Evolutionary conservation across 2,888 invertebrate genomes (phyloP), one percentile per base, ranked within the genome.

Genomic region (Ormia ochracea): DNA sequence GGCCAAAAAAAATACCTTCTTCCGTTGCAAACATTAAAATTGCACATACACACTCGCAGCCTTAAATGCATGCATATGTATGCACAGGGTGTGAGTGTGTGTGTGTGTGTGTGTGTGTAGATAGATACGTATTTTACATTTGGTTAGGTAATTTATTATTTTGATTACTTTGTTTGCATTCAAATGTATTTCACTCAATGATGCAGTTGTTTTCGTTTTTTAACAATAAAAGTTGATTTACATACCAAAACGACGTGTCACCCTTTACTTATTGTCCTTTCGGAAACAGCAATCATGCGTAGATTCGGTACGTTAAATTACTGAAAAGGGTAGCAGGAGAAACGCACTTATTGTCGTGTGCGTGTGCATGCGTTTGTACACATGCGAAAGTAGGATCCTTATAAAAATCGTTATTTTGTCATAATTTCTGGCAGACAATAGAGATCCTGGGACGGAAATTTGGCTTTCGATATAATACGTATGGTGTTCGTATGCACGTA

Each of bases 61-160:
- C n/a, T n/a, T n/a, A n/a, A n/a, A n/a, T n/a, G n/a, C n/a, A n/a
- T n/a, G n/a, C n/a, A n/a, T n/a, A n/a, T n/a, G n/a, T n/a, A n/a
- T n/a, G n/a, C n/a, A n/a, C n/a, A n/a, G n/a, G n/a, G n/a, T n/a
- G n/a, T n/a, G n/a, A n/a, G n/a, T n/a, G n/a, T n/a, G n/a, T n/a
- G n/a, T n/a, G n/a, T n/a, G n/a, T n/a, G n/a, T n/a, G n/a, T n/a
- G n/a, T n/a, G n/a, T n/a, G n/a, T n/a, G n/a, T n/a, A n/a, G n/a
- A n/a, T n/a, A n/a, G n/a, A 50, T 52, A 59, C 26, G n/a, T 59
- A 84, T 77, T 66, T 63, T 54, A 61, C 81, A 83, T 84, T 87
- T 84, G 86, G 85, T 88, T 88, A 85, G 87, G 87, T 88, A 89
- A 89, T 89, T 89, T 89, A 89, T 89, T 89, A 88, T 89, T 88